Conservation (phyloP, 2,888 invertebrate species). For the Philereme transversata region DNA sequence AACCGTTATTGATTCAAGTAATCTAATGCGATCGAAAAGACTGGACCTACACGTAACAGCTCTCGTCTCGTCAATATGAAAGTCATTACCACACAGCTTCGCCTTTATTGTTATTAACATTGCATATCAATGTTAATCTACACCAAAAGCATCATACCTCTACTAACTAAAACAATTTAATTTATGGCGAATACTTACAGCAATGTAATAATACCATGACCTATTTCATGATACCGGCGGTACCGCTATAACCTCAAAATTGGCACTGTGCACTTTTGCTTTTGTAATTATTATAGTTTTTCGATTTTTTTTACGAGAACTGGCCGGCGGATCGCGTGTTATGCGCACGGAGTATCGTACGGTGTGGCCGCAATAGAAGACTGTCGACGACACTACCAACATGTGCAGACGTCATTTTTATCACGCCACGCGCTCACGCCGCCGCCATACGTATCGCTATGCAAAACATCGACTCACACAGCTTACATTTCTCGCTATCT, state of each 20-base stretch:
- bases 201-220: slow-evolving; percentile 47
- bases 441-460: slow-evolving; percentile 31
- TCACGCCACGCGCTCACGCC: slow-evolving; percentile 69
- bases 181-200: slow-evolving; percentile 43
- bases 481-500: slow-evolving; percentile 25
- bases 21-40: slow-evolving; percentile 9
- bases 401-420: slow-evolving; percentile 64
- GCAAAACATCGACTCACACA: slow-evolving; percentile 12
- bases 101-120: background rate
- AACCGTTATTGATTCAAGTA: slow-evolving; percentile 20
- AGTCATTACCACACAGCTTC: background rate
- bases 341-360: slow-evolving; percentile 45
- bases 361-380: slow-evolving; percentile 51
- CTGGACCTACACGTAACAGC: slow-evolving; percentile 1
- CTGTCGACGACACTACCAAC: slow-evolving; percentile 44
- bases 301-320: slow-evolving; percentile 40
- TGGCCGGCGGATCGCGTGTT: slow-evolving; percentile 59
- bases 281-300: slow-evolving; percentile 5
- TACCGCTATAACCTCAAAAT: slow-evolving; percentile 48
- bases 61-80: slow-evolving; percentile 5
- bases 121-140: too few relatives aligned
- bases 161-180: slow-evolving; percentile 10
- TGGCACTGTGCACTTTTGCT: slow-evolving; percentile 38
- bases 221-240: slow-evolving; percentile 33
- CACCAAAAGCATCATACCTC: too few relatives aligned